These are phyloP conservation scores for Tromatobia lineatoria DNA, from an alignment of 2,888 invertebrate genomes.

Conservation along the genomic window DNA sequence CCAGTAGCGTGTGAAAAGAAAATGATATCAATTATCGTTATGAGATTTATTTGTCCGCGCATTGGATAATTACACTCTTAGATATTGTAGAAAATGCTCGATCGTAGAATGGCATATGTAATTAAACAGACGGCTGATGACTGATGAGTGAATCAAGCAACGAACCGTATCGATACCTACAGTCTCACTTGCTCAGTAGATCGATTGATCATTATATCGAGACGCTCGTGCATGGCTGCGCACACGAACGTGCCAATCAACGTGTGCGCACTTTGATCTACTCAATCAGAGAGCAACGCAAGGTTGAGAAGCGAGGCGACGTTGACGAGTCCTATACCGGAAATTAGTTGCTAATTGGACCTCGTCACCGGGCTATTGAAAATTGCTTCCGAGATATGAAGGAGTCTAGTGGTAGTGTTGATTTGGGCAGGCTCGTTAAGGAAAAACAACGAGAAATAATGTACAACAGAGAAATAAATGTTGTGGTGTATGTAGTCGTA, in stretches of 20 bases:
- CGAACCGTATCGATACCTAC: conserved; percentile 12
- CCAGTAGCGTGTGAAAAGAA: not conserved
- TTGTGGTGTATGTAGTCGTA: not conserved
- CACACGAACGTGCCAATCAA: conserved; percentile 23
- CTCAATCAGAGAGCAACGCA: conserved; percentile 20
- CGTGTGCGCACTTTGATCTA: conserved; percentile 34
- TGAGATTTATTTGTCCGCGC: not conserved
- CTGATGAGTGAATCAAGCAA: conserved; percentile 12
- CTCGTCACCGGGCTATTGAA: conserved; percentile 23
- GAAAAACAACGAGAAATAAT: not conserved
- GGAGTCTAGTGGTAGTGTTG: not conserved
- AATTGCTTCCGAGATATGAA: conserved; percentile 34
- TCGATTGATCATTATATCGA: conserved; percentile 47
- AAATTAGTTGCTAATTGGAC: conserved; percentile 50
- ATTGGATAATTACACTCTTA: not conserved
- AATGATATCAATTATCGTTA: not conserved
- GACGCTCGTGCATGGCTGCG: not conserved
- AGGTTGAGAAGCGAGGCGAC: not conserved
- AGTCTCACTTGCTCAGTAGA: not conserved
- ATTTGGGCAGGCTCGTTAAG: not conserved
- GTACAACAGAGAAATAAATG: not conserved
- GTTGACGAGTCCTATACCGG: conserved; percentile 2
- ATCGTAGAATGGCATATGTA: conserved; percentile 28
- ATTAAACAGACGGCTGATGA: conserved; percentile 17
- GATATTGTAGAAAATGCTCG: not conserved